phyloP scores from a whole-genome alignment of 2,113 vertebrate species.

The Indri indri region DNA sequence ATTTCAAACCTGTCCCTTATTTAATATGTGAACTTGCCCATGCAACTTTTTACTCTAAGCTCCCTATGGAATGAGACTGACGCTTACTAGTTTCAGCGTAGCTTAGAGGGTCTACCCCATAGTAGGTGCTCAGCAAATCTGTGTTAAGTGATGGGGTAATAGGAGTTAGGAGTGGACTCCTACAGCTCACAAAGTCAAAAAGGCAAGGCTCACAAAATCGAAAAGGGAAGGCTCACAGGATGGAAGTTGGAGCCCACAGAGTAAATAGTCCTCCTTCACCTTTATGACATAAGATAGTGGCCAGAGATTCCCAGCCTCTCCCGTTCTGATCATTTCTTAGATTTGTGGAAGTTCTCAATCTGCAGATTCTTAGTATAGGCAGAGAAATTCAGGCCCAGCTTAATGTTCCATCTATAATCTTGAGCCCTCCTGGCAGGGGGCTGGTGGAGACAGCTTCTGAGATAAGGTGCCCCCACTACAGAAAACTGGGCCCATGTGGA shows the following conservation, averaged over 20 bases:
- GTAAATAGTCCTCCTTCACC: background rate
- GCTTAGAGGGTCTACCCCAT: background rate
- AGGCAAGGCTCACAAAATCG: background rate
- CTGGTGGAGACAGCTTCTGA: background rate
- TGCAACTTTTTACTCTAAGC: background rate
- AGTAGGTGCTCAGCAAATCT: background rate
- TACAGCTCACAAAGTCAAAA: background rate
- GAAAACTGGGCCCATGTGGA: background rate
- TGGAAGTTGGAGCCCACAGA: background rate
- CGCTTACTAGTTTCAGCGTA: background rate
- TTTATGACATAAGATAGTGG: background rate
- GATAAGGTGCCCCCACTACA: background rate
- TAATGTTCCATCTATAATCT: background rate
- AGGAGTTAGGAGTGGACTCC: background rate
- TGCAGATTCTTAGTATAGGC: background rate
- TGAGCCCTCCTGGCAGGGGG: background rate
- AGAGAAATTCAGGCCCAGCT: background rate
- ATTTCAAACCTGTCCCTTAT: background rate
- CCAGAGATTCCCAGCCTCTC: background rate
- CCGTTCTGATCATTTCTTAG: background rate
- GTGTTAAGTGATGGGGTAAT: background rate
- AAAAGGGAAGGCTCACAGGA: background rate
- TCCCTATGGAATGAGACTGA: background rate
- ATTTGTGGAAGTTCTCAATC: background rate
- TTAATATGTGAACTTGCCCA: background rate